Evolutionary conservation across 2,888 invertebrate genomes (phyloP).

Genomic region (Luperina testacea): DNA sequence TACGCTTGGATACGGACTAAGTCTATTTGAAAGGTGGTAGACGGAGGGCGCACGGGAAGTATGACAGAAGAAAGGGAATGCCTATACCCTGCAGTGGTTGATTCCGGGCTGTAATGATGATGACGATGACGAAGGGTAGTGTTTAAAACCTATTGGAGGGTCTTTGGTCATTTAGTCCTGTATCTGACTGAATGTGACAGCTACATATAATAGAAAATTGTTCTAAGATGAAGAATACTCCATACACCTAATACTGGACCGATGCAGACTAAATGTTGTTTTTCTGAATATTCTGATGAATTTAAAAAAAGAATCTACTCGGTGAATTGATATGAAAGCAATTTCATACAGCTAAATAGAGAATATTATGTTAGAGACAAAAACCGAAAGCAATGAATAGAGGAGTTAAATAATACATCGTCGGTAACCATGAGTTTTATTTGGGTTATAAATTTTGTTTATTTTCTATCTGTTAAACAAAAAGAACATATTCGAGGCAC

Average conservation of each 20-base stretch:
- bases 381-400: not conserved
- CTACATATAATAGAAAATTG: not conserved
- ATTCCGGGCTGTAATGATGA: not conserved
- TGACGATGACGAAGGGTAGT: not conserved
- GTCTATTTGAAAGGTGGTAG: not conserved
- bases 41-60: not conserved
- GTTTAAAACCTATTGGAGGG: not conserved
- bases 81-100: not conserved
- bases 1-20: conserved; percentile 11
- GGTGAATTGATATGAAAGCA: not conserved
- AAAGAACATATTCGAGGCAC: not conserved
- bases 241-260: too few relatives aligned
- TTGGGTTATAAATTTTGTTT: too few relatives aligned
- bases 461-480: not conserved
- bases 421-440: not conserved
- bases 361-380: not conserved
- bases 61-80: not conserved
- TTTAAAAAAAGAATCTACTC: not conserved
- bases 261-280: not conserved
- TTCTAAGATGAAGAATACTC: not conserved
- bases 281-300: not conserved
- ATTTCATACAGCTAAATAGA: not conserved
- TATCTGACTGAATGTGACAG: not conserved
- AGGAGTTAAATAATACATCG: not conserved
- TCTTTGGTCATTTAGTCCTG: not conserved